A percentile compares a stretch with the other conserved stretches of the same genome.
Evolutionary conservation across 2,797 vertebrate species (phyloP).

Genomic region (Pangasius sanitwongsei): DNA sequence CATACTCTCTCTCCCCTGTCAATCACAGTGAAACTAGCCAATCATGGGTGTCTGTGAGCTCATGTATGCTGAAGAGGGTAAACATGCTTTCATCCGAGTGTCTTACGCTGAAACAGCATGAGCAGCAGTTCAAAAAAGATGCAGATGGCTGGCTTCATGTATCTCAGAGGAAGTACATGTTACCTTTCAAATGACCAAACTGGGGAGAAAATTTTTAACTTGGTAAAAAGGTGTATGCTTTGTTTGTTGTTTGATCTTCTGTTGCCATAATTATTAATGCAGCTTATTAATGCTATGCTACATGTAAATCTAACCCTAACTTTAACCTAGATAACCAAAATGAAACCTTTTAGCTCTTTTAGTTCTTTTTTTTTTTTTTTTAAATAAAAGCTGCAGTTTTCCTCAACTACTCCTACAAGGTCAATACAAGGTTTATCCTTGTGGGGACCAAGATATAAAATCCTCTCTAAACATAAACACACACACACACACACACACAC

Average conservation of each 20-base stretch:
- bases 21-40: too few species aligned
- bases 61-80: too few species aligned
- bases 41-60: too few species aligned
- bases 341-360: too few species aligned
- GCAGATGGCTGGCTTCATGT: background rate
- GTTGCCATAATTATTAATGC: too few species aligned
- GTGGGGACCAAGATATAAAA: background rate
- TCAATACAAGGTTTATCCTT: background rate
- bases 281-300: too few species aligned
- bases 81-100: background rate
- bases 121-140: background rate
- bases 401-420: background rate
- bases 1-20: too few species aligned
- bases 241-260: too few species aligned
- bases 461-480: too few species aligned
- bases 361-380: background rate
- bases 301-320: too few species aligned
- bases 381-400: background rate
- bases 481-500: background rate
- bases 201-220: background rate
- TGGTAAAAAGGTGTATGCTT: background rate
- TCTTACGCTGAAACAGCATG: background rate
- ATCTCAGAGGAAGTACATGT: background rate
- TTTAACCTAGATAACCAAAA: too few species aligned
- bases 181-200: background rate